Conservation (phyloP, 2,888 invertebrate species). For the Phytoseiulus persimilis region DNA sequence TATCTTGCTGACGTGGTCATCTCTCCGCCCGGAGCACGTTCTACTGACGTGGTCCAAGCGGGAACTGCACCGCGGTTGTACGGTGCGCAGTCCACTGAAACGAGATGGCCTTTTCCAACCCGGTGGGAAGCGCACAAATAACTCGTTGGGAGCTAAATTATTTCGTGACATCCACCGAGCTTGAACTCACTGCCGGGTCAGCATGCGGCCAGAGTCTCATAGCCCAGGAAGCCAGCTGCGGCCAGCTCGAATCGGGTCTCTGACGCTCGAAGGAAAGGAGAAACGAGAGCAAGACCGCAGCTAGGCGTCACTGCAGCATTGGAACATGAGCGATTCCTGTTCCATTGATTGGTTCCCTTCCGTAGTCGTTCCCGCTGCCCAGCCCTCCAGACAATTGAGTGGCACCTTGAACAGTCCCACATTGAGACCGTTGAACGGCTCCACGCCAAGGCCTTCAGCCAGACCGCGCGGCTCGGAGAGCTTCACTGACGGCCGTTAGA, state of each 20-base stretch:
- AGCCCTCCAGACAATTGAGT: background rate
- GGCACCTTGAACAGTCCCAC: background rate
- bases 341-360: background rate
- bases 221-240: background rate
- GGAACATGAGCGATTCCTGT: background rate
- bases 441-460: background rate
- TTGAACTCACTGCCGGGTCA: background rate
- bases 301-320: background rate
- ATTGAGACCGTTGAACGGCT: background rate
- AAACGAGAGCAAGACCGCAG: background rate
- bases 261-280: background rate
- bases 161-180: background rate
- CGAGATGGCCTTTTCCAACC: background rate
- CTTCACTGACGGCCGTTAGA: no score
- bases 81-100: background rate
- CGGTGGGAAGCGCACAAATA: background rate
- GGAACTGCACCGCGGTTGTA: background rate
- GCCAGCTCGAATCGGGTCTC: background rate
- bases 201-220: background rate
- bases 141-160: background rate
- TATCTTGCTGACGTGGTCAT: background rate
- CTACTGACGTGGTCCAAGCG: background rate
- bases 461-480: no score
- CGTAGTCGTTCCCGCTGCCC: background rate
- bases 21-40: background rate